Percentiles rank a stretch among this genome's conserved stretches.
phyloP scores from a whole-genome alignment of 2,797 vertebrate genomes.

The Oreortyx pictus region DNA sequence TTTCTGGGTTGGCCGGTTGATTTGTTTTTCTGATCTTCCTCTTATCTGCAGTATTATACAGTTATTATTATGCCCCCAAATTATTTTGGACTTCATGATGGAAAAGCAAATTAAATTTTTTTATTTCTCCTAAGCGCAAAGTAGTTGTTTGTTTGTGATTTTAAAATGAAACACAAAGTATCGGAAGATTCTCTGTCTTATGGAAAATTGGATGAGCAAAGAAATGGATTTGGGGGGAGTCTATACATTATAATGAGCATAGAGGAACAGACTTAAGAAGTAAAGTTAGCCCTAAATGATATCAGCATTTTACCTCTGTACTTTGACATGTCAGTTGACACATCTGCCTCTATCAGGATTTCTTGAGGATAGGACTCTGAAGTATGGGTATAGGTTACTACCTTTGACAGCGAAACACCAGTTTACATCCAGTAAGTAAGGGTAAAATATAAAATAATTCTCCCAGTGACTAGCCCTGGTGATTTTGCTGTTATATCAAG shows the following conservation, averaged over 20 bases:
- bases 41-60: neutral
- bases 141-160: neutral
- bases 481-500: neutral
- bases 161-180: neutral
- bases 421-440: neutral
- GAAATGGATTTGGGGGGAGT: neutral
- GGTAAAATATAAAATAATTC: neutral
- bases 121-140: neutral
- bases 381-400: neutral
- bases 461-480: neutral
- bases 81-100: conserved; percentile 2
- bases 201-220: neutral
- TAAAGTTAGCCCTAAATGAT: neutral
- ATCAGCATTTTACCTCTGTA: neutral
- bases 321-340: neutral
- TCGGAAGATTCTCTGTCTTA: neutral
- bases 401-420: neutral
- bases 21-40: neutral
- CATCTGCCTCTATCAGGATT: neutral
- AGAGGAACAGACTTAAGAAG: neutral
- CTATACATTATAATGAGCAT: neutral
- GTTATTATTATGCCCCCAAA: neutral
- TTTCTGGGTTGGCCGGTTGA: neutral
- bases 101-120: neutral
- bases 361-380: neutral